These are phyloP conservation scores for Choristoneura fumiferana DNA, from an alignment of 1,140 invertebrate genomes.

Conservation along the genomic window DNA sequence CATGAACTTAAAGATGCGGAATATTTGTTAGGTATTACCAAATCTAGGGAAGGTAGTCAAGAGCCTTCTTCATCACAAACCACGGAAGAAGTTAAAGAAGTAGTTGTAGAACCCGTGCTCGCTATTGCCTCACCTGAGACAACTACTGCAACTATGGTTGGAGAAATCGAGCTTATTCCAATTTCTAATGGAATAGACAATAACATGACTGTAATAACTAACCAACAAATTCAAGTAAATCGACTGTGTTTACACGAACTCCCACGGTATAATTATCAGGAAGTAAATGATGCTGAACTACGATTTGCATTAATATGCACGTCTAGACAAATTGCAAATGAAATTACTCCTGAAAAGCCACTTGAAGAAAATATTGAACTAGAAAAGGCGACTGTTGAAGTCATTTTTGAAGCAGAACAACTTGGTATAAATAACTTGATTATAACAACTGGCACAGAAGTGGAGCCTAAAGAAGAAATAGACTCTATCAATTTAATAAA, in stretches of 20 bases:
- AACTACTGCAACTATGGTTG: background rate
- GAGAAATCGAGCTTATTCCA: background rate
- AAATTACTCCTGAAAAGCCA: too few relatives aligned
- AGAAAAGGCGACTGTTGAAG: background rate
- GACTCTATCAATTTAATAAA: background rate
- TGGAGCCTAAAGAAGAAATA: background rate
- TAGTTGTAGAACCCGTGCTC: background rate
- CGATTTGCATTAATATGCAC: conserved; percentile 21
- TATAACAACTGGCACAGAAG: too few relatives aligned
- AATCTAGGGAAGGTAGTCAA: background rate
- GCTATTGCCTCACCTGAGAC: background rate
- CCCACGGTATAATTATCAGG: conserved; percentile 37
- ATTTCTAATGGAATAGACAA: background rate
- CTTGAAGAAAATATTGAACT: conserved; percentile 4
- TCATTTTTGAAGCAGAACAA: conserved; percentile 12
- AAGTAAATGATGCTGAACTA: conserved; percentile 38
- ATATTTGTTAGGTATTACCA: conserved; percentile 2
- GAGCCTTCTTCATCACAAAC: background rate
- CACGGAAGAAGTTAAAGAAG: background rate
- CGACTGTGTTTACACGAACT: conserved; percentile 26
- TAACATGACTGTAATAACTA: background rate
- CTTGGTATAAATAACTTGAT: too few relatives aligned
- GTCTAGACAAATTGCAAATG: background rate
- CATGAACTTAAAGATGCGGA: conserved; percentile 15
- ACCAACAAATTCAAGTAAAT: conserved; percentile 12